These are phyloP conservation scores for Pteruthius melanotis DNA, from an alignment of 2,113 vertebrate genomes.

Conservation along the genomic window DNA sequence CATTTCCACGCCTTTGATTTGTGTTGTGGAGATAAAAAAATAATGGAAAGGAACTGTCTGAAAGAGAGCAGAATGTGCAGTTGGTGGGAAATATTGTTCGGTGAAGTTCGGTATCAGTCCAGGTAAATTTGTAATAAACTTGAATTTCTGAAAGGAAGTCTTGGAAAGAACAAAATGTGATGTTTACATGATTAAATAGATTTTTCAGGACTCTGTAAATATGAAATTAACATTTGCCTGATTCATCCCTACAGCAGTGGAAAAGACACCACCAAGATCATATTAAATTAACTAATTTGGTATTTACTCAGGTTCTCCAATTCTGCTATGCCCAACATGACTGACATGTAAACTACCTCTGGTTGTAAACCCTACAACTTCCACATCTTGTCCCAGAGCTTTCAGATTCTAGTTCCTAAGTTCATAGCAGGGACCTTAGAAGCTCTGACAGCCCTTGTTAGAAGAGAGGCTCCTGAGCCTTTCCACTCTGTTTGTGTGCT, in stretches of 20 bases:
- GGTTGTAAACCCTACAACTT: not conserved
- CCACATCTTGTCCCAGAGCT: not conserved
- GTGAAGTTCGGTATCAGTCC: not conserved
- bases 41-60: not conserved
- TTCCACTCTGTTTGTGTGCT: not conserved
- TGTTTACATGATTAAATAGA: not conserved
- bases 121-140: not conserved
- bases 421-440: not conserved
- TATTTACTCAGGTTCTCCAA: not conserved
- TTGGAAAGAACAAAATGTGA: not conserved
- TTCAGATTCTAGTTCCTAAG: not conserved
- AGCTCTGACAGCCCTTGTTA: not conserved
- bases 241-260: not conserved
- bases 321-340: not conserved
- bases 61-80: not conserved
- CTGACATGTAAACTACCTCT: not conserved
- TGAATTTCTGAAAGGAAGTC: not conserved
- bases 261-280: not conserved
- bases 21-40: not conserved
- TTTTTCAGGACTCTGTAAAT: not conserved
- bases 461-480: not conserved
- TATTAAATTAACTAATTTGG: not conserved
- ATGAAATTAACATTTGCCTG: not conserved
- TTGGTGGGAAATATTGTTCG: not conserved
- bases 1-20: not conserved